A percentile compares a stretch with the other conserved stretches of the same genome.
Conservation (phyloP, 2,888 invertebrate species). For the Drosophila antonietae region DNA sequence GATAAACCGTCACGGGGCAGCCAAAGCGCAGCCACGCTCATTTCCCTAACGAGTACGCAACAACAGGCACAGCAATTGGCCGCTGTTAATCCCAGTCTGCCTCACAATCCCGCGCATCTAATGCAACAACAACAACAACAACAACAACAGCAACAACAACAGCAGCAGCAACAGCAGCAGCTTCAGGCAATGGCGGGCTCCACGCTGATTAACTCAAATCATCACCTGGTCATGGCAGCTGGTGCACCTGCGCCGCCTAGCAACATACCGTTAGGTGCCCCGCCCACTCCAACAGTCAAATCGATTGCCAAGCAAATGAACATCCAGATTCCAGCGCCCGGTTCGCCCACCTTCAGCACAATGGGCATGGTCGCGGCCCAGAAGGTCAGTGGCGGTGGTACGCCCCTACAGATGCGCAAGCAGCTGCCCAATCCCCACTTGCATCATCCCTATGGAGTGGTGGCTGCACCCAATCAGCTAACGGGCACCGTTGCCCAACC, state of each 20-base stretch:
- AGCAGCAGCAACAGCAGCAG: conserved; percentile 77
- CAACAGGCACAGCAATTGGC: conserved; percentile 47
- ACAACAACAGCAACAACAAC: conserved; percentile 65
- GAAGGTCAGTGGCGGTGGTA: conserved; percentile 69
- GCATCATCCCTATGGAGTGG: conserved; percentile 79
- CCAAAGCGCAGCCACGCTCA: conserved; percentile 43
- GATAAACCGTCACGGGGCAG: conserved; percentile 77
- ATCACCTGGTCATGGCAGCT: conserved; percentile 61
- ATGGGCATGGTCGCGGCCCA: conserved; percentile 81
- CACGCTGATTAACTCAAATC: conserved; percentile 81
- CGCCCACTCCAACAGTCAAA: conserved; percentile 81
- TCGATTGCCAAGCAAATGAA: conserved; percentile 83
- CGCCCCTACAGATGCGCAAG: conserved; percentile 83
- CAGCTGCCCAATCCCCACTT: conserved; percentile 84
- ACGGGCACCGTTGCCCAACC: conserved; percentile 79
- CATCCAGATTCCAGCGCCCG: conserved; percentile 72
- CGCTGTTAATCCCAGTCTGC: conserved; percentile 35
- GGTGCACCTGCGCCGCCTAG: conserved; percentile 58
- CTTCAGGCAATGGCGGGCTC: conserved; percentile 78
- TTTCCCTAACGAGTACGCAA: conserved; percentile 43
- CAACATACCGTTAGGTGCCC: conserved; percentile 78
- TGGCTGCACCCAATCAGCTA: conserved; percentile 72
- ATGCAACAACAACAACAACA: conserved; percentile 71
- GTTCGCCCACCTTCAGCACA: conserved; percentile 80
- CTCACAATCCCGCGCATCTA: conserved; percentile 45